Evolutionary conservation across 2,113 vertebrate genomes (phyloP).

Genomic region (Onychostruthus taczanowskii): DNA sequence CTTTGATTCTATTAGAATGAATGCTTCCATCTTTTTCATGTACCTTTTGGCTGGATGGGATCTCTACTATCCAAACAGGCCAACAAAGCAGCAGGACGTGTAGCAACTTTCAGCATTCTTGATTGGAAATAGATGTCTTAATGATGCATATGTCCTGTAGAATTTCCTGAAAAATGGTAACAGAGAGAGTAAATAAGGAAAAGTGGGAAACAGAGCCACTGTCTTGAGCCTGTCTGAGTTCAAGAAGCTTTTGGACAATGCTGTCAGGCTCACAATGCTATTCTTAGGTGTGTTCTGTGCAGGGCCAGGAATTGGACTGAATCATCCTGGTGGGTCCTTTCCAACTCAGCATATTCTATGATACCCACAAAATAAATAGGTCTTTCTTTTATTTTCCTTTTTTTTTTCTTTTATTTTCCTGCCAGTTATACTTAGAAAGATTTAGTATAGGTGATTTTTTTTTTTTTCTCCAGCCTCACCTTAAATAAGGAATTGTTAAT

Average conservation of each 20-base stretch:
- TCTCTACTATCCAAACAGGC: background rate
- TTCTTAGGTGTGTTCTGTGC: background rate
- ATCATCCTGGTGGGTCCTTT: background rate
- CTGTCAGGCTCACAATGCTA: background rate
- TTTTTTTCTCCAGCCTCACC: background rate
- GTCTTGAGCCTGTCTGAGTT: background rate
- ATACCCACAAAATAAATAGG: background rate
- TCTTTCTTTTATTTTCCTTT: accelerated
- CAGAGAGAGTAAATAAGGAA: background rate
- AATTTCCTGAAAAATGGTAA: background rate
- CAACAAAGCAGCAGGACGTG: background rate
- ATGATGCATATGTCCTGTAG: background rate
- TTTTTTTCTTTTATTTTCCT: accelerated
- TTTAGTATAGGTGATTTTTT: background rate
- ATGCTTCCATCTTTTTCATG: background rate
- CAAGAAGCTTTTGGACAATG: background rate
- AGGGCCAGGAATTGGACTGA: background rate
- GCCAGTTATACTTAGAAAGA: background rate
- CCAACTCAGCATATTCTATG: background rate
- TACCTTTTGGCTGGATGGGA: background rate
- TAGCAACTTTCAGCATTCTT: background rate
- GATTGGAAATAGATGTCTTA: background rate
- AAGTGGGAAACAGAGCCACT: background rate
- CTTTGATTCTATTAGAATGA: background rate
- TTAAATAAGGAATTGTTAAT: background rate